These are phyloP conservation scores for Sus cebifrons DNA, from an alignment of 2,797 vertebrate genomes.

Conservation along the genomic window DNA sequence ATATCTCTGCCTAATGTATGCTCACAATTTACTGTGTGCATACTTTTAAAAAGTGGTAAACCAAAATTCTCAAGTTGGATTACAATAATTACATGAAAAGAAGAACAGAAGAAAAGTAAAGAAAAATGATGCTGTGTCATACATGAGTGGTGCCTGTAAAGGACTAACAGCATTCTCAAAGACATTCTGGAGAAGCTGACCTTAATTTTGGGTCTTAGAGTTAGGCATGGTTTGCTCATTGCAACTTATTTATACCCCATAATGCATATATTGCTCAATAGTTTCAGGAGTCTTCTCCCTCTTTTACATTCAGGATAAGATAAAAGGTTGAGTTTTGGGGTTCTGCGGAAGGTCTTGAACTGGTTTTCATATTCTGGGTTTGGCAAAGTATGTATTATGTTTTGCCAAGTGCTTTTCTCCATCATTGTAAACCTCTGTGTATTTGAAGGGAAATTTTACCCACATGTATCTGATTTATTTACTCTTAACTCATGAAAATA, in stretches of 20 bases:
- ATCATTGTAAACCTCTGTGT: constrained; percentile 54
- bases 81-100: background rate
- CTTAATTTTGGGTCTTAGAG: background rate
- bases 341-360: constrained; percentile 47
- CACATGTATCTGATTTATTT: constrained; percentile 72
- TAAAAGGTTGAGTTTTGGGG: background rate
- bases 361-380: constrained; percentile 66
- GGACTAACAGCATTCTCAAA: background rate
- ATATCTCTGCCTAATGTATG: constrained; percentile 21
- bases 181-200: background rate
- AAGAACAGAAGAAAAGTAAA: background rate
- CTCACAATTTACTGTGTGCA: background rate
- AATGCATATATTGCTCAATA: background rate
- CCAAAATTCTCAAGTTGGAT: background rate
- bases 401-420: constrained; percentile 56
- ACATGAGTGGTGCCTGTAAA: background rate
- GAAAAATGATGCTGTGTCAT: background rate
- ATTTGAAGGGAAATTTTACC: constrained; percentile 72
- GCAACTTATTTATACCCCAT: background rate
- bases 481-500: constrained; percentile 70
- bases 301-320: background rate
- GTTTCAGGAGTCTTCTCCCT: background rate
- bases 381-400: constrained; percentile 47
- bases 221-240: constrained; percentile 2
- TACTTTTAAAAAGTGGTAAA: constrained; percentile 25